phyloP scores from a whole-genome alignment of 2,797 vertebrate species.

The Myripristis jacobus region DNA sequence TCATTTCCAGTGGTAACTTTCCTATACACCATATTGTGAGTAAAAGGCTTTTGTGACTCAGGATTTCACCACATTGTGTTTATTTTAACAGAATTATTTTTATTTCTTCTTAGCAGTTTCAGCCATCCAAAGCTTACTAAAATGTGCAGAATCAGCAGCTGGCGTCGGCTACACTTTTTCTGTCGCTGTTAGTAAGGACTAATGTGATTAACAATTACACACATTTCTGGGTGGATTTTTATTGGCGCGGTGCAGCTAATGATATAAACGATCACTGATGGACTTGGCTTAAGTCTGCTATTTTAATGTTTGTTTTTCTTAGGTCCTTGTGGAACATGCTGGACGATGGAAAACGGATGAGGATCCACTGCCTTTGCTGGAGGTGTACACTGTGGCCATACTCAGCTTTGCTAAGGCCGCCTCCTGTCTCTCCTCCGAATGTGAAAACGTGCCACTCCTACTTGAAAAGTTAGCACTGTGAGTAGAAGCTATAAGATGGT shows the following conservation, averaged over 20 bases:
- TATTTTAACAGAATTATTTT: background rate
- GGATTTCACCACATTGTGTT: background rate
- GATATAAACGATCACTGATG: background rate
- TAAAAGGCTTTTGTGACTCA: background rate
- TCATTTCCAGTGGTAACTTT: too few species aligned
- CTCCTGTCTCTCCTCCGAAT: constrained; percentile 94
- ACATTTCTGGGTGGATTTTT: background rate
- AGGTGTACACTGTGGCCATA: constrained; percentile 97
- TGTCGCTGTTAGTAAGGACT: background rate
- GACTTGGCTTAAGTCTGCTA: background rate
- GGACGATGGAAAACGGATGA: constrained; percentile 96
- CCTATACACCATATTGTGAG: too few species aligned
- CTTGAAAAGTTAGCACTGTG: constrained; percentile 98
- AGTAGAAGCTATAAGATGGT: constrained; percentile 78
- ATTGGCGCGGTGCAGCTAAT: background rate
- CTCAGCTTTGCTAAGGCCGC: constrained; percentile 93
- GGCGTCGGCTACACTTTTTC: background rate
- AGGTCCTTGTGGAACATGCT: constrained; percentile 97
- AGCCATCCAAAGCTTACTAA: background rate
- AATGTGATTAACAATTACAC: background rate
- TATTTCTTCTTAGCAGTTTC: background rate
- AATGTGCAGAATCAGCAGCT: background rate
- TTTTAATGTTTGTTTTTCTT: constrained; percentile 22
- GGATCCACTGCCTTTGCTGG: constrained; percentile 94
- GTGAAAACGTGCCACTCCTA: constrained; percentile 97